phyloP scores from a whole-genome alignment of 1,140 invertebrate species.

The Drosophila lowei region DNA sequence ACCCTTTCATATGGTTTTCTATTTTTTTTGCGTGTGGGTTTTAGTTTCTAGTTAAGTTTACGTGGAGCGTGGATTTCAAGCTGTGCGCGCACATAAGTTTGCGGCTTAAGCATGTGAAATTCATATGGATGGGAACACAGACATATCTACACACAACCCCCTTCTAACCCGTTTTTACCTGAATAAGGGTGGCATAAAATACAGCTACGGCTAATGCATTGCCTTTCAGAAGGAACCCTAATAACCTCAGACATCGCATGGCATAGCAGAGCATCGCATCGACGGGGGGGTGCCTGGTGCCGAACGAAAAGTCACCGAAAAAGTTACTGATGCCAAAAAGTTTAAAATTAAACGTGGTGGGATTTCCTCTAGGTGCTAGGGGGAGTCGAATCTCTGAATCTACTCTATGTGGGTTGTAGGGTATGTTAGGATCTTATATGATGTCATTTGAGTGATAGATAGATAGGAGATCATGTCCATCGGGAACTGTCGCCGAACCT shows the following conservation, averaged over 20 bases:
- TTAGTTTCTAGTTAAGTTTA: conserved; percentile 75
- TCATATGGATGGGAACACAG: conserved; percentile 61
- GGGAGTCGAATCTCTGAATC: too few species aligned
- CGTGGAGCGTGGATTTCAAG: conserved; percentile 75
- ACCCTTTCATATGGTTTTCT: conserved; percentile 1
- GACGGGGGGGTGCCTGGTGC: conserved; percentile 16
- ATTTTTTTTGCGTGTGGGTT: conserved; percentile 37
- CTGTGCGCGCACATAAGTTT: conserved; percentile 79
- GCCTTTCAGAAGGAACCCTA: conserved; percentile 42
- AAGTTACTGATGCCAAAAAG: conserved; percentile 59
- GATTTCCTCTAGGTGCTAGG: conserved; percentile 34
- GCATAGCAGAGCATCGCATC: conserved; percentile 5
- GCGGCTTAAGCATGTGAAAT: conserved; percentile 79
- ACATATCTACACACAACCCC: background rate
- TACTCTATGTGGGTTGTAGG: too few species aligned
- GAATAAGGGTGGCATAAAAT: conserved; percentile 51
- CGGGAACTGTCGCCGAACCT: too few species aligned
- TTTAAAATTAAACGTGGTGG: conserved; percentile 73
- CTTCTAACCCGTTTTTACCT: conserved; percentile 22
- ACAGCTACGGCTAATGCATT: conserved; percentile 69
- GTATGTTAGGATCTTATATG: too few species aligned
- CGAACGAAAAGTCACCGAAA: conserved; percentile 11
- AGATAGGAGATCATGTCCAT: too few species aligned
- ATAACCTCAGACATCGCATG: conserved; percentile 51
- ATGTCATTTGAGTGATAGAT: too few species aligned